Percentiles rank a stretch among this genome's conserved stretches.
phyloP scores from a whole-genome alignment of 2,888 invertebrate genomes.

The Hirudinaria manillensis region DNA sequence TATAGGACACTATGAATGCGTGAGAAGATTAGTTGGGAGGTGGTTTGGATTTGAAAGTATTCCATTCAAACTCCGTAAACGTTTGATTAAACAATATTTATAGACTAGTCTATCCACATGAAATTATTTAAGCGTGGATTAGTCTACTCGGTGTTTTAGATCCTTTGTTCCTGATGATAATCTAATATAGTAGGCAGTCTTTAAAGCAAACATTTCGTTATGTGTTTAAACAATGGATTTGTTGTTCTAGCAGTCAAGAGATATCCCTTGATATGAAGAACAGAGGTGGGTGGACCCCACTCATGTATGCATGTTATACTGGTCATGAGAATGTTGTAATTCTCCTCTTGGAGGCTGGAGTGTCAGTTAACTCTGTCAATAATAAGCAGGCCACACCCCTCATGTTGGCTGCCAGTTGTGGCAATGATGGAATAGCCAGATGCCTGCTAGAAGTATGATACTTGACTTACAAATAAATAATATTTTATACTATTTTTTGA shows the following conservation, averaged over 20 bases:
- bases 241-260: constrained; percentile 37
- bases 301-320: constrained; percentile 56
- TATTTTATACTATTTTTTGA: background rate
- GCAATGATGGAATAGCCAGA: constrained; percentile 55
- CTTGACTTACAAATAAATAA: background rate
- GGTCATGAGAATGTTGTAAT: constrained; percentile 54
- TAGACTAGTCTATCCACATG: too few species aligned
- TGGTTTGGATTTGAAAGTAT: constrained; percentile 31
- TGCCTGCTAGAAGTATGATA: constrained; percentile 49
- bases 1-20: constrained; percentile 51
- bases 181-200: too few species aligned
- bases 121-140: too few species aligned
- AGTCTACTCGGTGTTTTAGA: too few species aligned
- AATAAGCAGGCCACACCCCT: constrained; percentile 54
- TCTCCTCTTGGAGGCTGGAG: constrained; percentile 46
- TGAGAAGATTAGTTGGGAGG: constrained; percentile 47
- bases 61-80: too few species aligned
- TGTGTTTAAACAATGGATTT: too few species aligned
- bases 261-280: constrained; percentile 48
- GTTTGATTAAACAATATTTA: too few species aligned
- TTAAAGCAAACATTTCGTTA: too few species aligned
- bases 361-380: constrained; percentile 48
- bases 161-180: too few species aligned
- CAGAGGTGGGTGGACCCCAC: constrained; percentile 54
- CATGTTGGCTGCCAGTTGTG: constrained; percentile 58